Base-by-base conservation (phyloP, 2,888 invertebrate genomes). In the Phasia obesa region DNA sequence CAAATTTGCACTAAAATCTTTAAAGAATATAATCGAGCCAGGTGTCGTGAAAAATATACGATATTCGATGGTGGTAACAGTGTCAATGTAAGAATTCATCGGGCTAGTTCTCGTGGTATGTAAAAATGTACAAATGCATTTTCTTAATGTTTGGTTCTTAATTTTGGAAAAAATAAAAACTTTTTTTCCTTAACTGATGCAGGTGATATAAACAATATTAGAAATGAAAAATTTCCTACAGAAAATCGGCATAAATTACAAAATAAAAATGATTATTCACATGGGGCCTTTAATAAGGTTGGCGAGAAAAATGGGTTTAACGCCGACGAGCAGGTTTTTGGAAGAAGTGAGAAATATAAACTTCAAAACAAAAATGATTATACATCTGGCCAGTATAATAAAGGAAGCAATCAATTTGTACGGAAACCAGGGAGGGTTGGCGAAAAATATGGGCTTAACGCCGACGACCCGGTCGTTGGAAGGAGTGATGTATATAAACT, bases 61-160 rank as follows among this genome's bases (percentile, higher is more conserved):
- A 73, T 89, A 7, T 90, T 89, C 38, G 86, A 87, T 55, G 89
- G 90, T 35, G 89, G 90, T 0, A 89, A 88, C 42, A 88, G 89
- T 60, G 64, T 87, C 7, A 87, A 86, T 60, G 62, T 85, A 2
- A 76, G 81, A 70, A 82, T 85, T 49, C 84, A 85, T 69, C 80
- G 86, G 15, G 35, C 80, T 15, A 59, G 57, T 23, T 21, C 55
- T 15, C 15, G 17, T 17, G 80, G 84, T 79, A 15, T 60, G 78
- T 53, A 31, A 27, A 55, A 55, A 31, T 31, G 9, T 23, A n/a
- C n/a, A n/a, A n/a, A n/a, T n/a, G n/a, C n/a, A n/a, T n/a, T n/a
- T n/a, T n/a, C n/a, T n/a, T n/a, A n/a, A n/a, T n/a, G n/a, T n/a
- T 21, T 35, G 3, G 4, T 42, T 2, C 1, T n/a, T n/a, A 42